Evolutionary conservation across 2,888 invertebrate genomes (phyloP).

Genomic region (Argyresthia albistria): DNA sequence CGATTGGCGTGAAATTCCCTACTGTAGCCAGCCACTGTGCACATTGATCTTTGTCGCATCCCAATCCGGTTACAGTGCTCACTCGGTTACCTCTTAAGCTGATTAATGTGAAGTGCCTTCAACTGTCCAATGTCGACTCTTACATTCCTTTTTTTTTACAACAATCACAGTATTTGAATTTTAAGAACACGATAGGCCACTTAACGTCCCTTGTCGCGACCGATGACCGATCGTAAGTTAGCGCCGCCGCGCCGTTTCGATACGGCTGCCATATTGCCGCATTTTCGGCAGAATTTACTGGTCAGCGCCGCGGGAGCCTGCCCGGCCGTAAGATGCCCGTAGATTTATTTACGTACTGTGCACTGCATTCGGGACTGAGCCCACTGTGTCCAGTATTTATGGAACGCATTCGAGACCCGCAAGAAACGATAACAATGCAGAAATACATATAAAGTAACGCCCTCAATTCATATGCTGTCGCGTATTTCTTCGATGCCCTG

Average conservation of each 20-base stretch:
- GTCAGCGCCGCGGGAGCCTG: conserved; percentile 43
- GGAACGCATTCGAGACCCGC: conserved; percentile 34
- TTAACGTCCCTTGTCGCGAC: conserved; percentile 55
- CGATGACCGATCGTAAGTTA: conserved; percentile 55
- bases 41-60: neutral
- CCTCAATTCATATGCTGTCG: conserved; percentile 41
- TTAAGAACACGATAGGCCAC: conserved; percentile 66
- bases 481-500: conserved; percentile 34
- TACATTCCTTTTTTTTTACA: conserved; percentile 39
- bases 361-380: conserved; percentile 55
- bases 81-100: conserved; percentile 34
- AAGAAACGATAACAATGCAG: conserved; percentile 55
- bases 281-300: conserved; percentile 64
- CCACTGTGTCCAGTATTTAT: conserved; percentile 59
- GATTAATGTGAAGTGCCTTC: conserved; percentile 41
- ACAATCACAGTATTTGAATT: conserved; percentile 48
- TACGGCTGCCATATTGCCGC: conserved; percentile 57
- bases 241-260: conserved; percentile 36
- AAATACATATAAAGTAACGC: conserved; percentile 56
- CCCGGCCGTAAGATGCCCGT: conserved; percentile 47
- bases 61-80: neutral
- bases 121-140: conserved; percentile 23
- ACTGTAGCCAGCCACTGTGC: neutral
- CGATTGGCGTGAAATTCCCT: neutral
- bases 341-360: conserved; percentile 43